A percentile compares a stretch with the other conserved stretches of the same genome.
These are phyloP conservation scores for Magallana ariakensis DNA, from an alignment of 1,140 invertebrate genomes.

Conservation along the genomic window DNA sequence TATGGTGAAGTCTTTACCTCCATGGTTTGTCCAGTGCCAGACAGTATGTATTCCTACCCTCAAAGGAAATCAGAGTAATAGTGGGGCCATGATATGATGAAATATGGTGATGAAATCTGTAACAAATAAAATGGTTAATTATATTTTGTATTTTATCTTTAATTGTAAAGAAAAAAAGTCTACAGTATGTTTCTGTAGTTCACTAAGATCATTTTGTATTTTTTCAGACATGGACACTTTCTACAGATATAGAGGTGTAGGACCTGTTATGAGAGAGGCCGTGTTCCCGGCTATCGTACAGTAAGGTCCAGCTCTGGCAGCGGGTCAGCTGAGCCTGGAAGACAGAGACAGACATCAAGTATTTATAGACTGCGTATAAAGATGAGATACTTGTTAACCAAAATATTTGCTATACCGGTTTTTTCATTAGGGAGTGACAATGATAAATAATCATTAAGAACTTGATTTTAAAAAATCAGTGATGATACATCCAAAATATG, in stretches of 20 bases:
- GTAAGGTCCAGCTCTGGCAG: slow-evolving; percentile 85
- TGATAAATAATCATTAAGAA: too few relatives aligned
- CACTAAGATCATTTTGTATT: too few relatives aligned
- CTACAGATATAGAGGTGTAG: background rate
- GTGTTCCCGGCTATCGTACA: slow-evolving; percentile 91
- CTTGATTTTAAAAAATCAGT: too few relatives aligned
- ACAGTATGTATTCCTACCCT: slow-evolving; percentile 87
- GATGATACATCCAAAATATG: too few relatives aligned
- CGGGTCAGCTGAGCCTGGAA: slow-evolving; percentile 70
- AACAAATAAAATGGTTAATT: background rate
- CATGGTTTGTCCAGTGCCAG: slow-evolving; percentile 89
- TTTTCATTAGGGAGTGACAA: too few relatives aligned
- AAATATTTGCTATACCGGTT: too few relatives aligned
- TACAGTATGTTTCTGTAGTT: too few relatives aligned
- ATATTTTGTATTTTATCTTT: too few relatives aligned
- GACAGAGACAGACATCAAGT: background rate
- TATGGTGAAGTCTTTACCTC: slow-evolving; percentile 82
- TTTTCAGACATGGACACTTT: too few relatives aligned
- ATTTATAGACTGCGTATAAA: too few relatives aligned
- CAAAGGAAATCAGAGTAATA: slow-evolving; percentile 86
- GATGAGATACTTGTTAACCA: too few relatives aligned
- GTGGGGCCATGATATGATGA: slow-evolving; percentile 91
- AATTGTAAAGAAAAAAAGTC: too few relatives aligned
- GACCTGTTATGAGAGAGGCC: slow-evolving; percentile 91
- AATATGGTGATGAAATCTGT: slow-evolving; percentile 90